Percentiles rank a stretch among this genome's conserved stretches.
Conservation (phyloP, 2,888 invertebrate genomes). For the Synergus japonicus region DNA sequence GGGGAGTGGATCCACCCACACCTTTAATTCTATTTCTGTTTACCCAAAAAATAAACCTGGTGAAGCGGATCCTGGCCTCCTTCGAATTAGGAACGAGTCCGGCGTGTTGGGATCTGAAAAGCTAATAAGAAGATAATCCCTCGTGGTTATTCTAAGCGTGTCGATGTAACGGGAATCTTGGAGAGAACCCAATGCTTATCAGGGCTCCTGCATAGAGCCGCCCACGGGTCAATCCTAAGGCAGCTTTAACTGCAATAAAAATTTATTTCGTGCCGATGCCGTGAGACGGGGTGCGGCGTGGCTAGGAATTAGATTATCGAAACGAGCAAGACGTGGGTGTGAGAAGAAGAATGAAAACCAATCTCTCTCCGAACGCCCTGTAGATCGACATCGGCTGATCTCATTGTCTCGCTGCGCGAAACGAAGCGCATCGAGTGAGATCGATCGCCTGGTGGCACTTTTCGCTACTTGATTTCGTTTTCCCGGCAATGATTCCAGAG, state of each 20-base stretch:
- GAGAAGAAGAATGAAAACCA: constrained; percentile 60
- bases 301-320: constrained; percentile 66
- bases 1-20: no score
- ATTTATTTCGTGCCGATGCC: constrained; percentile 59
- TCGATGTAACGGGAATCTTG: constrained; percentile 48
- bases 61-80: constrained; percentile 1
- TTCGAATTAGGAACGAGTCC: constrained; percentile 26
- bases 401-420: constrained; percentile 67
- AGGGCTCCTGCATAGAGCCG: constrained; percentile 41
- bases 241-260: constrained; percentile 65
- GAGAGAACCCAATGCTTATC: constrained; percentile 38
- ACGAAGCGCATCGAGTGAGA: constrained; percentile 67
- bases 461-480: constrained; percentile 70
- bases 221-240: constrained; percentile 56
- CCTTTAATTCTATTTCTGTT: no score
- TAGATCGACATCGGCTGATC: constrained; percentile 66
- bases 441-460: constrained; percentile 67
- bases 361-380: constrained; percentile 62
- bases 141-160: constrained; percentile 46
- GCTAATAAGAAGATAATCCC: constrained; percentile 55
- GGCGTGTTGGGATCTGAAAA: constrained; percentile 49
- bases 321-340: constrained; percentile 53
- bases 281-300: constrained; percentile 43
- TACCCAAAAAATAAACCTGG: neutral
- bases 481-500: constrained; percentile 69